Evolutionary conservation across 2,113 vertebrate species (phyloP).

Genomic region (Phalacrocorax brasilianus): DNA sequence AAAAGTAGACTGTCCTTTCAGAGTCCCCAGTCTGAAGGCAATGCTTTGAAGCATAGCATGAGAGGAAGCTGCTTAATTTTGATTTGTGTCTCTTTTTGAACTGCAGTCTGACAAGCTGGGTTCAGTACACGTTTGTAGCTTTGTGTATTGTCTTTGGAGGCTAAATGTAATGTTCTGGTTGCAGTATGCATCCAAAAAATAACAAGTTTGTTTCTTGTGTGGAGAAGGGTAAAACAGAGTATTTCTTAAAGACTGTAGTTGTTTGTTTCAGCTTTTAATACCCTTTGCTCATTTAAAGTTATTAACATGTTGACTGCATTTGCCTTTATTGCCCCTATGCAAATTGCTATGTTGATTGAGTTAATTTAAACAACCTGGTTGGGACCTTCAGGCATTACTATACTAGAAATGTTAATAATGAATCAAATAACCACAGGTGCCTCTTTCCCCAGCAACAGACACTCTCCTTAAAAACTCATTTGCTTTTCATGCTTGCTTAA

Average conservation of each 20-base stretch:
- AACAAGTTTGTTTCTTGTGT: neutral
- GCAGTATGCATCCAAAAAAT: neutral
- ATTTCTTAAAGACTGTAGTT: neutral
- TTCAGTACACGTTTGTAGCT: neutral
- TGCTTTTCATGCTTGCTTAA: constrained; percentile 69
- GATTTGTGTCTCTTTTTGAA: neutral
- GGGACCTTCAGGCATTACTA: constrained; percentile 53
- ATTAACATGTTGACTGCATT: constrained; percentile 43
- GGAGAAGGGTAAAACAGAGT: neutral
- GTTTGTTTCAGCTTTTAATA: constrained; percentile 25
- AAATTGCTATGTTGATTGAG: constrained; percentile 58
- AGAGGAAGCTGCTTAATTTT: neutral
- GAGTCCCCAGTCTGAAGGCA: neutral
- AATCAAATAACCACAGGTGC: constrained; percentile 69
- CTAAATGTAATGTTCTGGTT: neutral
- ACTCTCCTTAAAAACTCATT: constrained; percentile 68
- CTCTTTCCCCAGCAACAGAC: constrained; percentile 65
- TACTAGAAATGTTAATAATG: constrained; percentile 63
- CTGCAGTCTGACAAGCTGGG: neutral
- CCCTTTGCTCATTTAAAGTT: constrained; percentile 32
- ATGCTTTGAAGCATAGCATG: neutral
- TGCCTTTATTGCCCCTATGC: constrained; percentile 63
- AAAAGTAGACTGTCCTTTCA: neutral
- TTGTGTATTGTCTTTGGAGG: neutral
- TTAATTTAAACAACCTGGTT: constrained; percentile 68